Conservation (phyloP, 30 jellyfish, hydroid and myxozoan genomes). For the Hydractinia symbiolongicarpus region DNA sequence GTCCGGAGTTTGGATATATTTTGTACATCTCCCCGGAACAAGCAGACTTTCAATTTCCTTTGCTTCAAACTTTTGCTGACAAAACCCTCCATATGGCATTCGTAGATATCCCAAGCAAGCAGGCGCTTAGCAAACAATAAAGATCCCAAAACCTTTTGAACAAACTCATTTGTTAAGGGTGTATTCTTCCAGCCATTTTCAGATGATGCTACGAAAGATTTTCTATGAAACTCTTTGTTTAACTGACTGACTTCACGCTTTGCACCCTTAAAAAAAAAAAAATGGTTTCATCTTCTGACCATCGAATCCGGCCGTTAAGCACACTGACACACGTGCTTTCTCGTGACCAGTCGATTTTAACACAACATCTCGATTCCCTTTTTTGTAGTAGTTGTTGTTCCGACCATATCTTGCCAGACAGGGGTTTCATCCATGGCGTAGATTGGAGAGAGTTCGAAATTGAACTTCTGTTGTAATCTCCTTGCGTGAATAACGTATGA, state of each 20-base stretch:
- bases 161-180: constrained; percentile 24
- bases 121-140: constrained; percentile 25
- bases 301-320: constrained; percentile 44
- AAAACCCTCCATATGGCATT: constrained; percentile 33
- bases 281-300: constrained; percentile 37
- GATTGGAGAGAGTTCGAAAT: constrained; percentile 18
- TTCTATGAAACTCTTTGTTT: constrained; percentile 18
- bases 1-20: too few species aligned
- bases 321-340: constrained; percentile 28
- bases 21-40: too few species aligned
- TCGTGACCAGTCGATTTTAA: constrained; percentile 40
- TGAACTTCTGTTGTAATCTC: constrained; percentile 5
- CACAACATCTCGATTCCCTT: constrained; percentile 11
- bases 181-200: constrained; percentile 57
- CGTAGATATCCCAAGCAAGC: constrained; percentile 45
- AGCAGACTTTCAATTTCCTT: background rate
- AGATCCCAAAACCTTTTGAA: constrained; percentile 33
- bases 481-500: constrained; percentile 4
- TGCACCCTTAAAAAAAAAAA: constrained; percentile 42
- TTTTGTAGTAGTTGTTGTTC: constrained; percentile 8
- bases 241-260: constrained; percentile 27
- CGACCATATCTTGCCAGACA: constrained; percentile 28
- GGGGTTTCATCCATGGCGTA: constrained; percentile 36
- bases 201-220: constrained; percentile 40
- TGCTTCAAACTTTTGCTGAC: background rate